phyloP scores from a whole-genome alignment of 2,113 vertebrate species.

The Engraulis encrasicolus region DNA sequence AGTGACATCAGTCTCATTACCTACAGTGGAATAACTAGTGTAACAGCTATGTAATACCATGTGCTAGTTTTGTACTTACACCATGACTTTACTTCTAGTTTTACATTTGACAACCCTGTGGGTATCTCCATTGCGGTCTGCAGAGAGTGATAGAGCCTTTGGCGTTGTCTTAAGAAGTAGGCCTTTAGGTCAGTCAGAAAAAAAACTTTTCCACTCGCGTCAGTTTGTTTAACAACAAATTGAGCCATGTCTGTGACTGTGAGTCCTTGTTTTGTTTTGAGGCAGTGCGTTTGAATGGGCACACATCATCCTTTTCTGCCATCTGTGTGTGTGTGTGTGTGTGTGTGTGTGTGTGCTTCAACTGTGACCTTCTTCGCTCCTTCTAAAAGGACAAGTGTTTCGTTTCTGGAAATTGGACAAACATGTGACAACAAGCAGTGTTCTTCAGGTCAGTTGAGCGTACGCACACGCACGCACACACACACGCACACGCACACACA shows the following conservation, averaged over 20 bases:
- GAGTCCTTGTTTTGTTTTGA: too few species aligned
- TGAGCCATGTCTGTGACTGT: not conserved
- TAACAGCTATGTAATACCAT: too few species aligned
- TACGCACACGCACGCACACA: too few species aligned
- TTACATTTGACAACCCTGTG: too few species aligned
- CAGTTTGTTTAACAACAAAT: not conserved
- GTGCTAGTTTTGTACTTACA: too few species aligned
- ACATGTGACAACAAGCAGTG: not conserved
- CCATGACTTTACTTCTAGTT: too few species aligned
- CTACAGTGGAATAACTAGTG: too few species aligned
- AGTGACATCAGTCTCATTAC: too few species aligned
- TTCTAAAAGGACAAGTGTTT: not conserved
- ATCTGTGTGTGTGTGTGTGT: not conserved
- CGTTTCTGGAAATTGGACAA: not conserved
- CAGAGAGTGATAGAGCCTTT: not conserved
- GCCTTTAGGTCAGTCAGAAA: not conserved
- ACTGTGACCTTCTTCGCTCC: not conserved
- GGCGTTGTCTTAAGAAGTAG: not conserved
- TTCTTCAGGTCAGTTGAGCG: too few species aligned
- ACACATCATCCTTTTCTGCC: too few species aligned
- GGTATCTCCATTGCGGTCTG: not conserved
- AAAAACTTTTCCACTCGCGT: not conserved
- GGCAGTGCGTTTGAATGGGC: too few species aligned
- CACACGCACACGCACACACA: too few species aligned
- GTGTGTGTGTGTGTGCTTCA: constrained; percentile 2